A percentile compares a stretch with the other conserved stretches of the same genome.
These are phyloP conservation scores for Oryzias curvinotus DNA, from an alignment of 2,113 vertebrate species.

Conservation along the genomic window DNA sequence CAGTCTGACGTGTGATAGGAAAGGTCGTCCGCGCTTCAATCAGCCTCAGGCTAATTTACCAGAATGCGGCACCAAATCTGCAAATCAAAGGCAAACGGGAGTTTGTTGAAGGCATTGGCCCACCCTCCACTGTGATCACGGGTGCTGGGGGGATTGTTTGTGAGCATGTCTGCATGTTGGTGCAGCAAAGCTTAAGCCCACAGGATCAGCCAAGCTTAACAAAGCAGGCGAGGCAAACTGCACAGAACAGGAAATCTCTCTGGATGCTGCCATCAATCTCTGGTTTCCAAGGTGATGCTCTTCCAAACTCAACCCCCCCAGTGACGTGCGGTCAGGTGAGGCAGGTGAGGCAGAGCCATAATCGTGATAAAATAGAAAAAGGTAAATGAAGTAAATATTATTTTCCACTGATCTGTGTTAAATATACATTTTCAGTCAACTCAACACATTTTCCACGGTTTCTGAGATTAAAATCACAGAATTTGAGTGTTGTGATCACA, in stretches of 20 bases:
- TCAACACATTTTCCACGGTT: too few species aligned
- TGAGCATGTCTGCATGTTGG: conserved; percentile 14
- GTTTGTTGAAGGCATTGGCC: conserved; percentile 15
- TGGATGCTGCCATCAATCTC: conserved; percentile 24
- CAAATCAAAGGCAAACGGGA: conserved; percentile 34
- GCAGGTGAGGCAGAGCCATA: too few species aligned
- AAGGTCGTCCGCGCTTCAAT: conserved; percentile 26
- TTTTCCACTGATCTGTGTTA: too few species aligned
- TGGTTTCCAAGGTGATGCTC: conserved; percentile 28
- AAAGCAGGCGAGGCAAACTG: conserved; percentile 9
- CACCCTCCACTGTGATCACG: neutral
- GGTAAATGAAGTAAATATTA: too few species aligned
- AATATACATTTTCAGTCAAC: too few species aligned
- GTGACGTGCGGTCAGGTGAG: too few species aligned
- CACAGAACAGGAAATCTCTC: conserved; percentile 20
- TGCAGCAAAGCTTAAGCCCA: conserved; percentile 8
- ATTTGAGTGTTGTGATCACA: too few species aligned
- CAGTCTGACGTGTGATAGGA: conserved; percentile 52
- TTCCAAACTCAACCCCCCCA: conserved; percentile 23
- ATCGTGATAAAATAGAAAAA: too few species aligned
- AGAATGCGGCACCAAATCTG: conserved; percentile 58
- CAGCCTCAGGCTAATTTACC: conserved; percentile 47
- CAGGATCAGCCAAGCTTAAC: conserved; percentile 19
- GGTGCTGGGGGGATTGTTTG: conserved; percentile 1
- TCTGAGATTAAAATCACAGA: too few species aligned